phyloP scores from a whole-genome alignment of 2,797 vertebrate species.

The Pampus argenteus region DNA sequence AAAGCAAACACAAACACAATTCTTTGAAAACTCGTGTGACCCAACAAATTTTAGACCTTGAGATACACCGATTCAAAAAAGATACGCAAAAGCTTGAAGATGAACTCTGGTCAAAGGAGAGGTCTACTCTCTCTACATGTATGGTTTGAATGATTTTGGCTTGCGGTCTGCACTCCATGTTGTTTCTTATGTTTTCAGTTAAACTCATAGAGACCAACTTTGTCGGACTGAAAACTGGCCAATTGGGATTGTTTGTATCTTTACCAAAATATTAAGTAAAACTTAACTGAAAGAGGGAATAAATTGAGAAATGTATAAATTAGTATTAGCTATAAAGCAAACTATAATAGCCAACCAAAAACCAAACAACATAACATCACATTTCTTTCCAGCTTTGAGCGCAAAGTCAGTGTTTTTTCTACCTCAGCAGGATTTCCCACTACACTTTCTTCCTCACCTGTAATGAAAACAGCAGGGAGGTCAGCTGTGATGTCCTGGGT shows the following conservation, averaged over 20 bases:
- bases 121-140: neutral
- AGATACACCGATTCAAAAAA: neutral
- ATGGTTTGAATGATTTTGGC: neutral
- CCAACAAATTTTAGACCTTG: conserved; percentile 2
- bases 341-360: too few species aligned
- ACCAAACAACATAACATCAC: neutral
- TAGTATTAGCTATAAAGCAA: too few species aligned
- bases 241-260: neutral
- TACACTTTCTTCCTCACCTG: conserved; percentile 67
- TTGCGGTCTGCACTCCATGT: neutral
- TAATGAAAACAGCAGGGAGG: conserved; percentile 80
- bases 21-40: neutral
- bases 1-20: neutral
- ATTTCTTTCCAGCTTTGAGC: neutral
- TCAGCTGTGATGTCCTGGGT: conserved; percentile 70
- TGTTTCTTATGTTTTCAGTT: neutral
- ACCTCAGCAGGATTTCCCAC: neutral
- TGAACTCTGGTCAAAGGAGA: neutral
- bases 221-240: neutral
- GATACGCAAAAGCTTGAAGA: neutral
- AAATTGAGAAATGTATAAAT: neutral
- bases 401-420: neutral
- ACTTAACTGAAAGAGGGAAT: neutral
- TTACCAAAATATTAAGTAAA: neutral
- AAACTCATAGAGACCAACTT: neutral